Conservation (phyloP, 2,888 invertebrate species). For the Patella caerulea region DNA sequence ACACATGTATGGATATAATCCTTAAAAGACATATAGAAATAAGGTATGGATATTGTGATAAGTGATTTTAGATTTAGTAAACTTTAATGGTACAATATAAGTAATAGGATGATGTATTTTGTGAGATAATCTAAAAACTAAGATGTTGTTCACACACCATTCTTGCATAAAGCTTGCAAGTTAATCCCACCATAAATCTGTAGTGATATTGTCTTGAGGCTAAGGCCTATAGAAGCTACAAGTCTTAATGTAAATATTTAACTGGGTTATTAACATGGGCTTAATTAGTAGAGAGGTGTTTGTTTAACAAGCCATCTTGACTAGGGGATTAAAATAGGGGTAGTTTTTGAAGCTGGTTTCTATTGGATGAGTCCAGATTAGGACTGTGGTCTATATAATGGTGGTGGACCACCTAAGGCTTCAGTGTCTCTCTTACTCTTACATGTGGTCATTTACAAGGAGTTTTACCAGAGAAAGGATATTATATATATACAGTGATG, state of each 20-base stretch:
- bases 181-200: constrained; percentile 3
- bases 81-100: too few species aligned
- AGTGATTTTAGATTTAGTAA: too few species aligned
- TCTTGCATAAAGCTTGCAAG: neutral
- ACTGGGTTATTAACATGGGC: neutral
- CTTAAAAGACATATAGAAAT: too few species aligned
- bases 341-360: constrained; percentile 5
- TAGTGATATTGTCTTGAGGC: neutral
- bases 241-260: constrained; percentile 5
- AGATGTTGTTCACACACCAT: constrained; percentile 2
- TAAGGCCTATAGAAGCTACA: neutral
- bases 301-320: neutral
- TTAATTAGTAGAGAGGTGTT: constrained; percentile 6
- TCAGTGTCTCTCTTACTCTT: neutral
- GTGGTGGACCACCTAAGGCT: neutral
- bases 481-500: neutral
- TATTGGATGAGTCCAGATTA: neutral
- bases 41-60: too few species aligned
- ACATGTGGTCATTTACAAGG: neutral
- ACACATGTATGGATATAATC: too few species aligned
- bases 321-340: neutral
- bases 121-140: neutral
- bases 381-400: neutral
- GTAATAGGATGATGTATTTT: too few species aligned
- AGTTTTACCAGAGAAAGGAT: neutral